Conservation (phyloP, 2,888 invertebrate genomes). For the Phyllotreta striolata region DNA sequence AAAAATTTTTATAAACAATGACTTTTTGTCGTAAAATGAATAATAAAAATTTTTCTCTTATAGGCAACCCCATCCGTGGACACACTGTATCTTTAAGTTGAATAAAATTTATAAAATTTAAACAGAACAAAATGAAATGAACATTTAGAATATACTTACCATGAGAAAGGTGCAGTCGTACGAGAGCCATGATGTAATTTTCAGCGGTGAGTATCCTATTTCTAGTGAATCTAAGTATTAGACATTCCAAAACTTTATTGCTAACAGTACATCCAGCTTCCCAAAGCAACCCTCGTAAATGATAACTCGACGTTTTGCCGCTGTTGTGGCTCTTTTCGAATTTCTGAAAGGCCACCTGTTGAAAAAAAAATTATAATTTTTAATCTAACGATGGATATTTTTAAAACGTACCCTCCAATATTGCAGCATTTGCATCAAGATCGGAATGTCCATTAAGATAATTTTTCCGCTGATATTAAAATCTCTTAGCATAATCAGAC, state of each 20-base stretch:
- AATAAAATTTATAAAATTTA: constrained; percentile 1
- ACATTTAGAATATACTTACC: constrained; percentile 59
- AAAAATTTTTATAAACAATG: too few species aligned
- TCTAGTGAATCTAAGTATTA: constrained; percentile 72
- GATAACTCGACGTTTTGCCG: constrained; percentile 70
- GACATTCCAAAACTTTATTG: constrained; percentile 78
- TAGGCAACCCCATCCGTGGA: too few species aligned
- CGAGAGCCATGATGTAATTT: constrained; percentile 71
- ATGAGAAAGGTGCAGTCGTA: constrained; percentile 70
- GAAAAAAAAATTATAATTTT: constrained; percentile 33
- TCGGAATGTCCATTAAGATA: constrained; percentile 67
- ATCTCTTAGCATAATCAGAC: constrained; percentile 74
- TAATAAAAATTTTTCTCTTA: too few species aligned
- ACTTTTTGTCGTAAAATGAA: too few species aligned
- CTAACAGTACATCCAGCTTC: constrained; percentile 75
- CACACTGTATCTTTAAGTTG: too few species aligned
- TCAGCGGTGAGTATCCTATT: constrained; percentile 67
- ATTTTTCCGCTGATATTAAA: constrained; percentile 71
- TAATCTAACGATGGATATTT: background rate
- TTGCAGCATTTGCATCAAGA: constrained; percentile 70
- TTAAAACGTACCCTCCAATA: constrained; percentile 68
- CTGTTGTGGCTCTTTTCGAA: constrained; percentile 65
- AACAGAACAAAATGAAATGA: constrained; percentile 9
- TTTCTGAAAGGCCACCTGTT: constrained; percentile 68
- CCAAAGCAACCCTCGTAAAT: constrained; percentile 71